Evolutionary conservation across 2,888 invertebrate species (phyloP), one percentile per base, ranked within the genome.

Genomic region (Drosophila mercatorum): DNA sequence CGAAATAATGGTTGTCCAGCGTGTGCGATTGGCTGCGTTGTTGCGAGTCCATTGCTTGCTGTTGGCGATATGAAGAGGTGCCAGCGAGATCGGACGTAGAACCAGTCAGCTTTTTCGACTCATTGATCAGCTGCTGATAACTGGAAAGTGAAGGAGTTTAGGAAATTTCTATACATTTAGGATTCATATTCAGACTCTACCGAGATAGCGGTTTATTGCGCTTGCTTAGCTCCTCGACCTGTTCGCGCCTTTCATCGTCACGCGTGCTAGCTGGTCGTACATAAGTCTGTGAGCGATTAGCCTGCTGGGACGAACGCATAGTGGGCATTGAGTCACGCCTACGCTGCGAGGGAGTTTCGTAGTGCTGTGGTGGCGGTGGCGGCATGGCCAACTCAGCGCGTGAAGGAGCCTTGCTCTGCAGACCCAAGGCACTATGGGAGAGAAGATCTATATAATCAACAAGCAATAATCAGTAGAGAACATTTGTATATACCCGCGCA

Each of bases 161-260:
- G 36, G 5, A 22, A 7, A 14, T 1, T 14, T 6, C 7, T 2
- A 34, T 12, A 51, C 17, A 17, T 1, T 3, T 10, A 11, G 7
- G 0, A 3, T n/a, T 8, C 28, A 44, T 3, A 10, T 11, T 14
- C 43, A 1, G n/a, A 40, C 40, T 53, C 14, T 61, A 79, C 80
- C 72, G 65, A 4, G 70, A 62, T 5, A 28, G 52, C 7, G 68
- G 17, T 34, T 95, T 95, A 92, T 95, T 94, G 55, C 95, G 92
- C 34, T 95, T 93, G 5, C 95, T 95, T 80, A 96, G 95, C 5
- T 95, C 93, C 78, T 97, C 96, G 0, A 96, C 96, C 92, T 96
- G 96, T 77, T 95, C 94, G 75, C 96, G 95, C 77, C 96, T 94
- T 89, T 96, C 96, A 90, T 97, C 97, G 0, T 97, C 96, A 68